These are phyloP conservation scores for Ranitomeya imitator DNA, from an alignment of 2,113 vertebrate species.

Conservation along the genomic window DNA sequence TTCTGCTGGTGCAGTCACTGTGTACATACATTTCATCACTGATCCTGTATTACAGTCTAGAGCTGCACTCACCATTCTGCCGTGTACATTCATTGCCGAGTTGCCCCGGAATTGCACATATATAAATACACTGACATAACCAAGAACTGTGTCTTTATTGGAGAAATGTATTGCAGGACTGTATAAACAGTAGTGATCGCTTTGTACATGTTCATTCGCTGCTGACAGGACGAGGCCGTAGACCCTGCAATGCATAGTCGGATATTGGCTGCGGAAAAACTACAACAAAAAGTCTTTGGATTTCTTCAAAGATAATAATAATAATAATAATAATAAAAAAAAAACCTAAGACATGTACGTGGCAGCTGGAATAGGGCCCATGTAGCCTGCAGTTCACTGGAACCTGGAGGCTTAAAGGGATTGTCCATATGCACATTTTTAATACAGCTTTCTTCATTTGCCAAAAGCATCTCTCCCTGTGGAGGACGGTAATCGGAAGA, in stretches of 20 bases:
- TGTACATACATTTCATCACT: too few relatives aligned
- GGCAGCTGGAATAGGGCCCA: background rate
- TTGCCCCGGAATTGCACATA: background rate
- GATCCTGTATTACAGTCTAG: too few relatives aligned
- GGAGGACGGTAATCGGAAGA: too few relatives aligned
- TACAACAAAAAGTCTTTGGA: conserved; percentile 19
- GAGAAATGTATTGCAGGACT: conserved; percentile 39
- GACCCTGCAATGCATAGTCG: conserved; percentile 47
- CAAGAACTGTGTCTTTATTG: conserved; percentile 35
- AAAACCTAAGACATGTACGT: background rate
- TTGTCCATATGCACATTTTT: background rate
- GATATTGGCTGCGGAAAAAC: background rate
- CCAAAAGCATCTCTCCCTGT: too few relatives aligned
- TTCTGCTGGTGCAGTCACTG: too few relatives aligned
- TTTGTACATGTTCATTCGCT: conserved; percentile 21
- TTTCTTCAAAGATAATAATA: background rate
- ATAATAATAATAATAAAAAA: background rate
- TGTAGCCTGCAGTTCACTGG: background rate
- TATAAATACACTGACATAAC: background rate
- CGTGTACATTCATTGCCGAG: too few relatives aligned
- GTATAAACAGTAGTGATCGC: conserved; percentile 40
- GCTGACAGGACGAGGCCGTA: background rate
- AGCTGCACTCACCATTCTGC: too few relatives aligned
- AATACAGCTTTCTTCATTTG: too few relatives aligned
- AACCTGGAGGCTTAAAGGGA: background rate